Evolutionary conservation across 2,113 vertebrate genomes (phyloP), one percentile per base, ranked within the genome.

Genomic region (Motacilla alba): DNA sequence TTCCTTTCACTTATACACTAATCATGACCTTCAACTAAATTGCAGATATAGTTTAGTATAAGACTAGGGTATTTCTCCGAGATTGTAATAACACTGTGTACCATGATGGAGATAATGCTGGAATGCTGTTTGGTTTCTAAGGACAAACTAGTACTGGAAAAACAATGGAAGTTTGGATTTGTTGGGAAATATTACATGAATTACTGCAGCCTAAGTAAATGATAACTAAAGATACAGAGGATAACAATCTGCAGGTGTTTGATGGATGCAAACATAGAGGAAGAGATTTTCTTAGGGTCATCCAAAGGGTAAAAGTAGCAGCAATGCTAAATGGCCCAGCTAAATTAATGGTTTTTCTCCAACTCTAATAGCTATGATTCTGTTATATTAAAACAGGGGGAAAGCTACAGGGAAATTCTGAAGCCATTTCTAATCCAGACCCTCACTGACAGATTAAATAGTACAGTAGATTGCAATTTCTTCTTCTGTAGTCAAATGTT

Each of bases 401-500:
- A 95, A 94, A 91, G 12, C 53, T 89, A 58, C 41, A 94, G 70
- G 70, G 78, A 89, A 87, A 90, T 66, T 43, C n/a, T 31, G 55
- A 94, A 76, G 9, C 16, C 33, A 77, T 93, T 90, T 95, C 91
- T 95, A 93, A 95, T 76, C 84, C 75, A 95, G 93, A 85, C 64
- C 69, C 69, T 75, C 0, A 1, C 69, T 87, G 84, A 74, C 55
- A 93, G 70, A 87, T 89, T 91, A 96, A 94, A 93, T 47, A 91
- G 55, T 77, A 77, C 17, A 66, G 89, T 69, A 87, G 84, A 89
- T 85, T 83, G 77, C 80, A 91, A 91, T 87, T 91, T 93, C 84
- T 95, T 91, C 69, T 89, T 97, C 94, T 89, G 74, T 85, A 91
- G 89, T 87, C 84, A 95, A 93, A 95, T 85, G 81, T 93, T 95